Evolutionary conservation across 2,113 vertebrate genomes (phyloP).

Genomic region (Cranoglanis bouderius): DNA sequence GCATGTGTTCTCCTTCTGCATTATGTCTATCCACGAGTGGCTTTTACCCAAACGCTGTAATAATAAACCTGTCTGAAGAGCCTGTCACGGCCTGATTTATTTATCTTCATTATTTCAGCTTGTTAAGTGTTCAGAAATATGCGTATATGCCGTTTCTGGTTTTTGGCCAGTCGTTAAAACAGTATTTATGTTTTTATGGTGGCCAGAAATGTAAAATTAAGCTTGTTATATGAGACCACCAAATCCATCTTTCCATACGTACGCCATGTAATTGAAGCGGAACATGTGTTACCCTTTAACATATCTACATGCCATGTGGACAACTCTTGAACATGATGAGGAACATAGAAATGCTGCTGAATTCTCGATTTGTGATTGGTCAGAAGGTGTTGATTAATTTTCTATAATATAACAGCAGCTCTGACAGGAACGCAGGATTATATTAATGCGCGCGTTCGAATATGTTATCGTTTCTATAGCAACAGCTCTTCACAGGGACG

Average conservation of each 20-base stretch:
- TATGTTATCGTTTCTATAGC: not conserved
- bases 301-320: not conserved
- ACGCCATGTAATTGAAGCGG: not conserved
- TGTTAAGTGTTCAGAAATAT: not conserved
- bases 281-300: not conserved
- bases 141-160: not conserved
- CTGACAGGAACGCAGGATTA: not conserved
- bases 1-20: not conserved
- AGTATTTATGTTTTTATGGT: not conserved
- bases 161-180: not conserved
- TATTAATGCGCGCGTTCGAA: not conserved
- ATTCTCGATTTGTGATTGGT: not conserved
- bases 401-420: not conserved
- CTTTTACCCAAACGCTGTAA: slow-evolving; percentile 2
- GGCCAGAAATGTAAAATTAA: slow-evolving; percentile 5
- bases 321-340: not conserved
- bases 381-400: not conserved
- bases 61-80: not conserved
- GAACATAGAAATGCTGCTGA: not conserved
- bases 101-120: not conserved
- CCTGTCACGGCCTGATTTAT: not conserved
- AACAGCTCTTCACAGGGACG: no score
- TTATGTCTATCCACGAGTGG: not conserved
- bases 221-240: not conserved
- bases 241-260: not conserved